Conservation (phyloP, 1,140 invertebrate genomes). For the Tetramorium alpestre region DNA sequence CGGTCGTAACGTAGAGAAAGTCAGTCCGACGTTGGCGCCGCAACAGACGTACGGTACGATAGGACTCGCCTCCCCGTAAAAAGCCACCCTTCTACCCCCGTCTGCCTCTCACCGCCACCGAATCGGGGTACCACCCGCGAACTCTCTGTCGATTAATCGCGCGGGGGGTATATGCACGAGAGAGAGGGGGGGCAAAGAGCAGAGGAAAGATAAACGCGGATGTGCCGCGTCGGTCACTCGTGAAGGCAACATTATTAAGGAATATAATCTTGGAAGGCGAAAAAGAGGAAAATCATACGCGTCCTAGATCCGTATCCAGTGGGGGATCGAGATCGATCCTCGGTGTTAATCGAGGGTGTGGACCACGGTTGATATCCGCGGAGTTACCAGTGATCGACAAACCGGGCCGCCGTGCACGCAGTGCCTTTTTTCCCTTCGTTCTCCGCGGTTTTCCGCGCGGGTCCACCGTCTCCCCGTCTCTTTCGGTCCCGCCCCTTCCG, state of each 20-base stretch:
- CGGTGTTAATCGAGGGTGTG: conserved; percentile 8
- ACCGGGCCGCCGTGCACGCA: conserved; percentile 35
- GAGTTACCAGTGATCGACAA: conserved; percentile 25
- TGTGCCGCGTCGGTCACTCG: neutral
- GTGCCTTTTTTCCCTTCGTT: conserved; percentile 65
- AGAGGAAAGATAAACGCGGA: neutral
- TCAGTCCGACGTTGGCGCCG: conserved; percentile 80
- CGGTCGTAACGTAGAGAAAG: conserved; percentile 69
- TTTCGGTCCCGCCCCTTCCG: conserved; percentile 41
- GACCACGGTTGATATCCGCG: neutral
- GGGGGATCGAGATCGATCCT: conserved; percentile 45
- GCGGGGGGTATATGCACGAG: neutral
- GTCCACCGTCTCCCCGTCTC: neutral
- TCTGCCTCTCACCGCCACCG: conserved; percentile 1
- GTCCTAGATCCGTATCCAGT: neutral
- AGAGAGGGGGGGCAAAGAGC: neutral
- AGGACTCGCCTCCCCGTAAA: conserved; percentile 63
- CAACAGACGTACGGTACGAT: conserved; percentile 74
- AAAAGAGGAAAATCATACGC: neutral
- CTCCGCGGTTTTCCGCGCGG: conserved; percentile 31
- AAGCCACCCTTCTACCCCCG: conserved; percentile 22
- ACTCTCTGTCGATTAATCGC: conserved; percentile 25
- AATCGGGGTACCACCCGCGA: conserved; percentile 32
- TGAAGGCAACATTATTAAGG: neutral
- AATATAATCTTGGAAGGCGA: neutral